These are phyloP conservation scores for Brachyalestes nurse DNA, from an alignment of 2,797 vertebrate genomes.

Conservation along the genomic window DNA sequence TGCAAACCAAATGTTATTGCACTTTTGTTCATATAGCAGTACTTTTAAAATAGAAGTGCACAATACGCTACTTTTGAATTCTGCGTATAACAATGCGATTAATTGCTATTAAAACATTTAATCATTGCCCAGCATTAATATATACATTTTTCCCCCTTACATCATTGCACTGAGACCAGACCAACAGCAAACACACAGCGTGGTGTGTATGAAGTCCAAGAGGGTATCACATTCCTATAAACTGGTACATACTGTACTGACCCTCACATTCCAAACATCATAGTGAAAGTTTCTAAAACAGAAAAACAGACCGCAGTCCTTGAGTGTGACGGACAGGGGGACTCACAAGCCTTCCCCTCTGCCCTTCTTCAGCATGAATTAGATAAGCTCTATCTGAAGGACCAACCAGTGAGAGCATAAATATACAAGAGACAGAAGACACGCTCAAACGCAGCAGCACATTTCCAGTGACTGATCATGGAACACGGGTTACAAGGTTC, in stretches of 20 bases:
- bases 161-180: background rate
- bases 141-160: background rate
- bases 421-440: background rate
- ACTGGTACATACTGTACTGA: slow-evolving; percentile 18
- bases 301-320: background rate
- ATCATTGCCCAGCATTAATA: too few relatives aligned
- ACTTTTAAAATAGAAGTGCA: too few relatives aligned
- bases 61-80: too few relatives aligned
- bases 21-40: too few relatives aligned
- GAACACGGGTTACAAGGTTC: too few relatives aligned
- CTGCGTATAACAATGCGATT: too few relatives aligned
- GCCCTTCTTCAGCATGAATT: background rate
- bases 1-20: too few relatives aligned
- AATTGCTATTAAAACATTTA: too few relatives aligned
- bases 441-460: background rate
- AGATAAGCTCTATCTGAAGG: background rate
- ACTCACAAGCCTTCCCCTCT: background rate
- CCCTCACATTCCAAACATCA: background rate
- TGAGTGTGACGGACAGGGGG: background rate
- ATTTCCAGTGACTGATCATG: background rate
- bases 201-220: background rate
- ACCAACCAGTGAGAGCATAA: background rate
- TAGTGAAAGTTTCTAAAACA: background rate
- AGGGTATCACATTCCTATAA: slow-evolving; percentile 10
- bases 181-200: background rate